These are phyloP conservation scores for Potamilus streckersoni DNA, from an alignment of 1,140 invertebrate species.

Conservation along the genomic window DNA sequence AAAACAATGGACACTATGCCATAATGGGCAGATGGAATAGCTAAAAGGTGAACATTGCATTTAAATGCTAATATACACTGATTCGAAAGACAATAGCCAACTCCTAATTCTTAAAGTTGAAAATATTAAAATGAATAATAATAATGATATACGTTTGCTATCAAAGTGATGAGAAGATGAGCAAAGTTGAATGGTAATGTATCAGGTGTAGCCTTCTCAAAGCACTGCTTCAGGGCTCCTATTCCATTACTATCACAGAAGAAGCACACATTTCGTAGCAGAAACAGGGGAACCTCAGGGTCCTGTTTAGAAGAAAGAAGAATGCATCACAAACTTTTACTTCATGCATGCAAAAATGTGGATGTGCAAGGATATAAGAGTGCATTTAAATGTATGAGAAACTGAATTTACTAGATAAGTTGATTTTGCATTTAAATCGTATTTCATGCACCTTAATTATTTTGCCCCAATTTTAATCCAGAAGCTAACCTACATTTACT, in stretches of 20 bases:
- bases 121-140: not conserved
- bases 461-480: no score
- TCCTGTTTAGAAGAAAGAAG: slow-evolving; percentile 73
- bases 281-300: slow-evolving; percentile 89
- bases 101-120: not conserved
- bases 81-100: not conserved
- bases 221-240: slow-evolving; percentile 85
- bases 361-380: not conserved
- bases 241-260: slow-evolving; percentile 89
- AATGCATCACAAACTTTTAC: not conserved
- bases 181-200: slow-evolving; percentile 86
- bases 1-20: not conserved
- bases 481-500: no score
- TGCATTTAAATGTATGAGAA: not conserved
- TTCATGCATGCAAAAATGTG: not conserved
- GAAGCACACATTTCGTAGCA: slow-evolving; percentile 88
- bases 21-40: not conserved
- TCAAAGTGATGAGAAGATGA: slow-evolving; percentile 89
- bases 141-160: slow-evolving; percentile 77
- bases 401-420: not conserved
- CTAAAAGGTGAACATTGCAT: no score
- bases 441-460: no score
- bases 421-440: not conserved
- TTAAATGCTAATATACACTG: no score
- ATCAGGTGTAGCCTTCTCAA: slow-evolving; percentile 80